Evolutionary conservation across 2,888 invertebrate genomes (phyloP), one percentile per base, ranked within the genome.

Genomic region (Tachina lurida): DNA sequence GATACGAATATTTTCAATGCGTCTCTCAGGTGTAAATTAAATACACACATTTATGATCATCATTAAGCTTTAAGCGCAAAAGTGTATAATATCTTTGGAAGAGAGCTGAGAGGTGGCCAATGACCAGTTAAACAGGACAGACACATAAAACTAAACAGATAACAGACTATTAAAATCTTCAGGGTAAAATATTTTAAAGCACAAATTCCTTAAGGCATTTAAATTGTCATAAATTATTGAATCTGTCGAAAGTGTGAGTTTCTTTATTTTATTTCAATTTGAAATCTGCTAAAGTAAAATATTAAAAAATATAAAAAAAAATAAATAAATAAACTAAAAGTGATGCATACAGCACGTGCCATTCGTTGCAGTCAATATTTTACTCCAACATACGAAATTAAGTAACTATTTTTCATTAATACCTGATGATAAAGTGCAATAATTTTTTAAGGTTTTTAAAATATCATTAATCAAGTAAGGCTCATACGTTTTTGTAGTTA

Each of bases 211-310:
- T 45, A 87, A 87, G 86, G 84, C 86, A 84, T 87, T 87, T 87
- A 87, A 86, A 81, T 83, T 77, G 86, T 86, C 85, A 84, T 87
- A 87, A 87, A 87, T 87, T 87, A 87, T 84, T 87, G 84, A 75
- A 75, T 87, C 70, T 22, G 43, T 70, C 45, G 31, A 43, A 10
- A 17, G 78, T 68, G 74, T 63, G 73, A 47, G 52, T 68, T 52
- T 65, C 49, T 79, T 31, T 71, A 22, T 74, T 62, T 58, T 65
- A 73, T 67, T 68, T 84, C 67, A 83, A 70, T 80, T 80, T 77
- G 47, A 81, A 79, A 45, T 76, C 41, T 49, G 54, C 15, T 70
- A 7, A 49, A 31, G 22, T 19, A 41, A 43, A 31, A 31, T 31
- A 31, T 31, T 3, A 78, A 58, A 49, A 10, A 22, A 67, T 17